Evolutionary conservation across 2,888 invertebrate species (phyloP).

Genomic region (Leucophenga montana): DNA sequence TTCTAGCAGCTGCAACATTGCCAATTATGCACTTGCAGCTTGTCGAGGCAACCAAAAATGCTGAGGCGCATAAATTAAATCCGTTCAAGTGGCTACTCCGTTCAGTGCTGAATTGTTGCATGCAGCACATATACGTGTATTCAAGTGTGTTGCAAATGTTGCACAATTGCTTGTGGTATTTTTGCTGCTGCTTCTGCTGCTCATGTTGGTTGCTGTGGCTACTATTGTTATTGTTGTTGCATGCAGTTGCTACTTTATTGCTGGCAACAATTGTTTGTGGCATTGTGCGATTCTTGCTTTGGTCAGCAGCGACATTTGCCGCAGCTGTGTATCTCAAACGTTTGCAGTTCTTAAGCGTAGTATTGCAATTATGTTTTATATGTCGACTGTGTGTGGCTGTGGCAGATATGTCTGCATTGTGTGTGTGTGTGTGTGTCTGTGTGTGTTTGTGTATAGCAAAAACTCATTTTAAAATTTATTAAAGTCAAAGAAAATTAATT

Average conservation of each 20-base stretch:
- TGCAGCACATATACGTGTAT: neutral
- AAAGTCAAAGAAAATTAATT: constrained; percentile 5
- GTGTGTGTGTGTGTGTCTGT: too few species aligned
- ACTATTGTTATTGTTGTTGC: too few species aligned
- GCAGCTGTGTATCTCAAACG: too few species aligned
- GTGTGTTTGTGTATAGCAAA: neutral
- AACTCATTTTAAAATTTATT: constrained; percentile 3
- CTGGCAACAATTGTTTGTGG: too few species aligned
- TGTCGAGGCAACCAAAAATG: constrained; percentile 27
- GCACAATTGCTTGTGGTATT: constrained; percentile 35
- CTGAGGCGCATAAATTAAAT: constrained; percentile 55
- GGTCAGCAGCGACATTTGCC: too few species aligned
- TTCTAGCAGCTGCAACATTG: constrained; percentile 48
- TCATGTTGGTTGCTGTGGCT: constrained; percentile 51
- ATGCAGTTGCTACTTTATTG: too few species aligned
- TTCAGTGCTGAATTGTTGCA: neutral
- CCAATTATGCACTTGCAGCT: constrained; percentile 61
- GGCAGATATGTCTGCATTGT: too few species aligned
- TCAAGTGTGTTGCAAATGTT: constrained; percentile 10
- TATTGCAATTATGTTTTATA: too few species aligned
- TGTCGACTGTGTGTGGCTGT: too few species aligned
- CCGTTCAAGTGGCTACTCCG: constrained; percentile 18
- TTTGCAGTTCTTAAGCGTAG: too few species aligned
- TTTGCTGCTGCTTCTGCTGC: too few species aligned
- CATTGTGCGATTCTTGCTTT: too few species aligned